These are phyloP conservation scores for Sebastes flavidus DNA, from an alignment of 2,797 vertebrate species.

Conservation along the genomic window DNA sequence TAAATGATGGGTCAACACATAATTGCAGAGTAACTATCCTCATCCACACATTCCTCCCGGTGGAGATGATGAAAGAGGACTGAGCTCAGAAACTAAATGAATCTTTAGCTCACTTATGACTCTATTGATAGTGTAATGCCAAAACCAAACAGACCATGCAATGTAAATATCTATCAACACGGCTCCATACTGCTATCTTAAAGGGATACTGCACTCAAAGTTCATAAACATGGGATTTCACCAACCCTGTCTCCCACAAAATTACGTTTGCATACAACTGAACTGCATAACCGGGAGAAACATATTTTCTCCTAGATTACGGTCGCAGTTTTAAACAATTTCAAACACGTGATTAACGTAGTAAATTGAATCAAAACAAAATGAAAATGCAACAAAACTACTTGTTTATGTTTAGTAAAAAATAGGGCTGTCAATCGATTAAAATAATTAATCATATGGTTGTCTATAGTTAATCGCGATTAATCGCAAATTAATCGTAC, in stretches of 20 bases:
- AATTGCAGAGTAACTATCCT: constrained; percentile 15
- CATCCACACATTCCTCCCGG: constrained; percentile 1
- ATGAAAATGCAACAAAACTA: too few species aligned
- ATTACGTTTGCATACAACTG: too few species aligned
- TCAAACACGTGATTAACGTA: rapidly evolving
- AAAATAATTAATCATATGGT: too few species aligned
- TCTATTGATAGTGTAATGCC: neutral
- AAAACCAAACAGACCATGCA: constrained; percentile 4
- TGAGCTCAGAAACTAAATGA: neutral
- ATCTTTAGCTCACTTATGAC: neutral
- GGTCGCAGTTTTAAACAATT: too few species aligned
- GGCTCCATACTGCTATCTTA: neutral
- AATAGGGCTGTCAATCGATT: too few species aligned
- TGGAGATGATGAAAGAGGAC: constrained; percentile 22
- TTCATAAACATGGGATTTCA: neutral
- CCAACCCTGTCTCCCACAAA: too few species aligned
- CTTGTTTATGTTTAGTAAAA: too few species aligned
- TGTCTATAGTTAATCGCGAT: too few species aligned
- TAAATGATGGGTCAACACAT: constrained; percentile 43
- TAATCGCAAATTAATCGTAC: too few species aligned
- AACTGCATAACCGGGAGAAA: too few species aligned
- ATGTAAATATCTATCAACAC: neutral
- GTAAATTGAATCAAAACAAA: too few species aligned
- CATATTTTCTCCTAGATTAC: too few species aligned
- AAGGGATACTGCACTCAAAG: neutral